phyloP scores from a whole-genome alignment of 2,888 invertebrate species.

The Callimorpha dominula region DNA sequence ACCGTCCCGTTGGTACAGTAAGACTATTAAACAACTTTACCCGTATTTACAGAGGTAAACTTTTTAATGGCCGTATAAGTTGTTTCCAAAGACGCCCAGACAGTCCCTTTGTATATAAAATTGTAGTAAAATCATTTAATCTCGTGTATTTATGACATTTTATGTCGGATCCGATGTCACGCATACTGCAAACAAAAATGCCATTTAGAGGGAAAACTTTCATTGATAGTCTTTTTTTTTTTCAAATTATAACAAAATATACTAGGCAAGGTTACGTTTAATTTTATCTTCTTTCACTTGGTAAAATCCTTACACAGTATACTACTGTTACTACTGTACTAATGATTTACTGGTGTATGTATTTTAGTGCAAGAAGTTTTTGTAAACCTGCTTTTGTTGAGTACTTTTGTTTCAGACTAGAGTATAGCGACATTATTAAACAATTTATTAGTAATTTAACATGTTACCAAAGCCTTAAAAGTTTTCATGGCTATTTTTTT shows the following conservation, averaged over 20 bases:
- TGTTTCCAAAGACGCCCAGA: slow-evolving; percentile 36
- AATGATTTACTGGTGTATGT: background rate
- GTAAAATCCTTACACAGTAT: background rate
- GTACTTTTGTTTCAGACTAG: background rate
- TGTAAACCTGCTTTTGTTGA: background rate
- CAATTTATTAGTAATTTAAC: background rate
- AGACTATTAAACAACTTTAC: slow-evolving; percentile 43
- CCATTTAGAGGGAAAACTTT: background rate
- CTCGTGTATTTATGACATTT: no score
- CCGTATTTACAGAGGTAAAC: slow-evolving; percentile 54
- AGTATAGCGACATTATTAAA: background rate
- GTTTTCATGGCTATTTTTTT: background rate
- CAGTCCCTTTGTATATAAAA: slow-evolving; percentile 30
- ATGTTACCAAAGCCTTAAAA: background rate
- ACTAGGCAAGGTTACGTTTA: background rate
- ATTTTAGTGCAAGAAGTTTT: background rate
- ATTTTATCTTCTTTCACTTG: background rate
- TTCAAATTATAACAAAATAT: no score
- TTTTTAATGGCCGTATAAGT: slow-evolving; percentile 55
- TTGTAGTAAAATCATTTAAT: no score
- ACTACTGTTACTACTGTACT: no score
- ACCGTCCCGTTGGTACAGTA: slow-evolving; percentile 33
- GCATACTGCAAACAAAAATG: background rate
- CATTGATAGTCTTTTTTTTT: no score
- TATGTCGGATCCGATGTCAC: background rate